Percentiles rank a stretch among this genome's conserved stretches.
Conservation (phyloP, 2,113 vertebrate species). For the Aspidoscelis tigris region DNA sequence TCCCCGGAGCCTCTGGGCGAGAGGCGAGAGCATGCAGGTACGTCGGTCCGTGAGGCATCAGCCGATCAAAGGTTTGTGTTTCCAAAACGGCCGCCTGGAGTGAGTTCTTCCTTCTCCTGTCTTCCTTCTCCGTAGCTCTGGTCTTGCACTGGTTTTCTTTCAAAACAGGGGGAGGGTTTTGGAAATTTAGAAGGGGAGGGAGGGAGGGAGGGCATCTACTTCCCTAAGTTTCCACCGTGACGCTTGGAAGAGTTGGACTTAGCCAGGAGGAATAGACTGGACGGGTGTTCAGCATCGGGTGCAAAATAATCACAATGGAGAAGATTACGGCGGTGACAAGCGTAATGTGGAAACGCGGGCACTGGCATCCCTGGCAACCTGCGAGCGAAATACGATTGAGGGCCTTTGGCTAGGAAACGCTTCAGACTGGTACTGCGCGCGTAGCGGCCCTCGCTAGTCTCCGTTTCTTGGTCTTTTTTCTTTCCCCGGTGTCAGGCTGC, state of each 20-base stretch:
- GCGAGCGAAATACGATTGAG: slow-evolving; percentile 16
- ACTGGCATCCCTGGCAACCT: background rate
- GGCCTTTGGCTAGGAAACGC: background rate
- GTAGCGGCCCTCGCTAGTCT: too few relatives aligned
- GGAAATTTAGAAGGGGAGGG: too few relatives aligned
- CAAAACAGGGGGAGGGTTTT: background rate
- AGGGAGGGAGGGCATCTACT: background rate
- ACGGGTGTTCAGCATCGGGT: too few relatives aligned
- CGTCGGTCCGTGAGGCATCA: slow-evolving; percentile 61
- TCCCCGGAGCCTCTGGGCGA: slow-evolving; percentile 59
- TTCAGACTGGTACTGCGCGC: background rate
- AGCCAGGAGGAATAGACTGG: too few relatives aligned
- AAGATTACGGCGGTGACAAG: too few relatives aligned
- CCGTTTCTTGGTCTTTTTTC: too few relatives aligned
- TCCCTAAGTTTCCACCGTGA: too few relatives aligned
- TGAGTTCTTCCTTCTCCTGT: background rate
- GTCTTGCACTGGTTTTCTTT: background rate
- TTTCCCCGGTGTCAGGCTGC: too few relatives aligned
- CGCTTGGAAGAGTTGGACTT: too few relatives aligned
- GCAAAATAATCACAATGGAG: too few relatives aligned
- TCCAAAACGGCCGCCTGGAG: slow-evolving; percentile 28
- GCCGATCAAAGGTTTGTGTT: slow-evolving; percentile 66
- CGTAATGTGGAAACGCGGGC: too few relatives aligned
- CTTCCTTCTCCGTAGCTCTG: background rate
- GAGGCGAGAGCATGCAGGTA: slow-evolving; percentile 88